A percentile compares a stretch with the other conserved stretches of the same genome.
Conservation (phyloP, 2,888 invertebrate species). For the Melipona beecheii region DNA sequence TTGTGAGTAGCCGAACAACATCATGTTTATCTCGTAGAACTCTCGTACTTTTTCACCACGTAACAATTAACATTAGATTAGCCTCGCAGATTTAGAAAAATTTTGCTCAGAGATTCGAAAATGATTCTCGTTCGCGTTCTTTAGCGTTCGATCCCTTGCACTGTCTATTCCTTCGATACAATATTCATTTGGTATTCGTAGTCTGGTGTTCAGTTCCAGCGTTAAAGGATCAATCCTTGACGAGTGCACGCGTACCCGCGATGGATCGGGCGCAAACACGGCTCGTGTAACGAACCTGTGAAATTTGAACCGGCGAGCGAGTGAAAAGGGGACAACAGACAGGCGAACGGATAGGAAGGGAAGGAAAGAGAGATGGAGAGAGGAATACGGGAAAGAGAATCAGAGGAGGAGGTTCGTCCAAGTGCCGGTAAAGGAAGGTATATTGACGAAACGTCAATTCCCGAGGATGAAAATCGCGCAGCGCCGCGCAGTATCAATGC, state of each 20-base stretch:
- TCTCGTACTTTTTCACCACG: too few relatives aligned
- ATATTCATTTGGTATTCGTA: too few relatives aligned
- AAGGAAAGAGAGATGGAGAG: background rate
- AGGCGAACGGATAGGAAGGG: background rate
- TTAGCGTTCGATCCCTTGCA: too few relatives aligned
- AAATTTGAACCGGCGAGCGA: constrained; percentile 20
- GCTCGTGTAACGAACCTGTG: constrained; percentile 18
- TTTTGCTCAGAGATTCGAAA: too few relatives aligned
- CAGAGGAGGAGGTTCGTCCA: background rate
- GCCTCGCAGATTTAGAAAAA: too few relatives aligned
- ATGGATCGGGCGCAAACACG: background rate
- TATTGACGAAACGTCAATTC: constrained; percentile 53
- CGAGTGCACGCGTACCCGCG: background rate
- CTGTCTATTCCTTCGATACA: too few relatives aligned
- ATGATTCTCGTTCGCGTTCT: too few relatives aligned
- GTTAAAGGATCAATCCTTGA: constrained; percentile 52
- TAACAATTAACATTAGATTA: too few relatives aligned
- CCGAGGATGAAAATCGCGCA: constrained; percentile 42
- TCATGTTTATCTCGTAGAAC: too few relatives aligned
- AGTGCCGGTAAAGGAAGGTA: constrained; percentile 33
- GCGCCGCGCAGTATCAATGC: constrained; percentile 30
- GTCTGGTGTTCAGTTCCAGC: constrained; percentile 33
- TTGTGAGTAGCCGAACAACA: too few relatives aligned
- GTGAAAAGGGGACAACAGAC: too few relatives aligned
- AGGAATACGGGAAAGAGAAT: background rate